Conservation (phyloP, 1,140 invertebrate species). For the Zaprionus inermis region DNA sequence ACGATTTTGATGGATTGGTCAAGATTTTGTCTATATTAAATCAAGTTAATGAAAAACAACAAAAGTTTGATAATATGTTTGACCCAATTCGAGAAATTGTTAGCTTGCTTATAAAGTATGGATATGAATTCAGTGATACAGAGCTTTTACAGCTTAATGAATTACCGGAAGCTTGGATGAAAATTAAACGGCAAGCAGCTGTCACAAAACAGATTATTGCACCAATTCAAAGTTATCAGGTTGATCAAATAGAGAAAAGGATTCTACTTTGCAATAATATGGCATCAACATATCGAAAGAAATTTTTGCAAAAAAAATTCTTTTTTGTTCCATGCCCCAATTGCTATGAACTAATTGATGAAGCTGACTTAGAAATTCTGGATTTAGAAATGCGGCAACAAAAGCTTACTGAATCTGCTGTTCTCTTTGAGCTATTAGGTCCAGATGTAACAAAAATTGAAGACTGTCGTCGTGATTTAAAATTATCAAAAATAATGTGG, state of each 20-base stretch:
- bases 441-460: slow-evolving; percentile 93
- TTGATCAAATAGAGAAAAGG: slow-evolving; percentile 87
- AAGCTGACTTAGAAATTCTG: slow-evolving; percentile 88
- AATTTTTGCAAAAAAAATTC: slow-evolving; percentile 88
- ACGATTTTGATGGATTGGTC: slow-evolving; percentile 88
- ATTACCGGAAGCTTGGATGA: slow-evolving; percentile 94
- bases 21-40: slow-evolving; percentile 85
- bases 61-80: slow-evolving; percentile 89
- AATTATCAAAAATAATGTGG: slow-evolving; percentile 93
- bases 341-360: slow-evolving; percentile 91
- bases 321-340: slow-evolving; percentile 90
- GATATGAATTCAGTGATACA: slow-evolving; percentile 90
- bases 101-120: slow-evolving; percentile 89
- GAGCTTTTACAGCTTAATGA: slow-evolving; percentile 87
- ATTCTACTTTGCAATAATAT: slow-evolving; percentile 91
- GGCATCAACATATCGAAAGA: slow-evolving; percentile 90
- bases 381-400: slow-evolving; percentile 89
- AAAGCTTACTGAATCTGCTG: slow-evolving; percentile 89
- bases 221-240: slow-evolving; percentile 89
- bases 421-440: slow-evolving; percentile 93
- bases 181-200: slow-evolving; percentile 92
- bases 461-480: slow-evolving; percentile 90
- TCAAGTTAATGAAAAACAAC: slow-evolving; percentile 86
- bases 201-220: slow-evolving; percentile 94
- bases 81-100: slow-evolving; percentile 92